Conservation (phyloP, 2,888 invertebrate genomes). For the Seira sanloemensis region DNA sequence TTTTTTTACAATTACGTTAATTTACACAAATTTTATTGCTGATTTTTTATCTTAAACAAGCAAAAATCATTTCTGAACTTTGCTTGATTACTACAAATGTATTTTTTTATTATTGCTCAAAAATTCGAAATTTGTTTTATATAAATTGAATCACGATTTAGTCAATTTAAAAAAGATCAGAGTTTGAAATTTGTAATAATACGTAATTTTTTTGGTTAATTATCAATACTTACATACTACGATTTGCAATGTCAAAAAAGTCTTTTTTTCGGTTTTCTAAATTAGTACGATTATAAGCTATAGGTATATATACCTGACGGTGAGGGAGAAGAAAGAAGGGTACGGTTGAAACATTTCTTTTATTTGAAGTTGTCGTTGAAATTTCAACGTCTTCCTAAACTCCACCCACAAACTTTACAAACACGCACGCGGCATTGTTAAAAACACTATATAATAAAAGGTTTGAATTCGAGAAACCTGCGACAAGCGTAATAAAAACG, state of each 20-base stretch:
- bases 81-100: not conserved
- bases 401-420: not conserved
- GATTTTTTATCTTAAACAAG: not conserved
- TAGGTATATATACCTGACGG: no score
- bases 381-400: not conserved
- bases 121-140: not conserved
- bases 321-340: no score
- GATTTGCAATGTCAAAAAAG: constrained; percentile 1
- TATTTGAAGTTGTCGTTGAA: not conserved
- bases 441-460: not conserved
- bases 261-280: not conserved
- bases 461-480: no score
- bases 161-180: not conserved
- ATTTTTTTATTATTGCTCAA: not conserved
- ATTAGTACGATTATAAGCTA: not conserved
- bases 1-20: no score
- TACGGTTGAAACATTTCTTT: not conserved
- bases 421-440: not conserved
- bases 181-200: no score
- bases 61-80: no score
- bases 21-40: not conserved
- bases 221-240: no score
- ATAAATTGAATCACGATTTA: not conserved
- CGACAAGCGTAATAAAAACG: not conserved
- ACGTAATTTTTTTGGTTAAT: no score